These are phyloP conservation scores for Trididemnum miniatum DNA, from an alignment of 23 tunicate genomes.

Conservation along the genomic window DNA sequence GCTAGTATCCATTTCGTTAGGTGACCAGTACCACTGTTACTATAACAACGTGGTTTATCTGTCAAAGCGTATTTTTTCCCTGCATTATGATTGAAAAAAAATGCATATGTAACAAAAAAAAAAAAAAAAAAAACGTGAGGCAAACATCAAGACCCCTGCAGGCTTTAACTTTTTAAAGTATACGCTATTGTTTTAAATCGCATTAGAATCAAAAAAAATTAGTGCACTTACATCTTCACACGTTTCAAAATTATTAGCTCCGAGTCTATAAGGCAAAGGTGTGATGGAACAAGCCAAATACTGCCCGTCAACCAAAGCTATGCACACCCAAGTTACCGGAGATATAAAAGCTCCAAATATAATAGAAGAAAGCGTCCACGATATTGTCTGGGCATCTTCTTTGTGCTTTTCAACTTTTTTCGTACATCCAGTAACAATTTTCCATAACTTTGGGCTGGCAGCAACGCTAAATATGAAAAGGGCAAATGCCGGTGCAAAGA, in stretches of 20 bases:
- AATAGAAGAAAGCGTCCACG: neutral
- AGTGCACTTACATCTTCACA: neutral
- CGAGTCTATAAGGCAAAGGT: constrained; percentile 33
- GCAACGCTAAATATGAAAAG: constrained; percentile 36
- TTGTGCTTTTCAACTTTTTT: neutral
- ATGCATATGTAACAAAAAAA: no score
- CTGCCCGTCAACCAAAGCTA: constrained; percentile 47
- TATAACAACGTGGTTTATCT: no score
- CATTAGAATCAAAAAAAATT: neutral
- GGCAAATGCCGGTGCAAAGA: constrained; percentile 38
- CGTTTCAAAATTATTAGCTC: neutral
- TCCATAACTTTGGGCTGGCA: constrained; percentile 47
- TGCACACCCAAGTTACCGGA: constrained; percentile 50
- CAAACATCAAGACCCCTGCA: no score
- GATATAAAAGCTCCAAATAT: constrained; percentile 26
- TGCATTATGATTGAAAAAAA: no score
- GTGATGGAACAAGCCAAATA: constrained; percentile 58
- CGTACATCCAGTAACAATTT: constrained; percentile 28
- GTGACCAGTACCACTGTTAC: no score
- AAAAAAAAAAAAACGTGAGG: no score
- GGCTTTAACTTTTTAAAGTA: no score
- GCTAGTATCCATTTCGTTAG: no score
- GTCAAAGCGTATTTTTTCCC: no score
- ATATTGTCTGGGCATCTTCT: neutral
- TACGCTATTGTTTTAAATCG: constrained; percentile 70